Base-by-base conservation (phyloP, 2,797 vertebrate species). In the Ceyx erithaca region DNA sequence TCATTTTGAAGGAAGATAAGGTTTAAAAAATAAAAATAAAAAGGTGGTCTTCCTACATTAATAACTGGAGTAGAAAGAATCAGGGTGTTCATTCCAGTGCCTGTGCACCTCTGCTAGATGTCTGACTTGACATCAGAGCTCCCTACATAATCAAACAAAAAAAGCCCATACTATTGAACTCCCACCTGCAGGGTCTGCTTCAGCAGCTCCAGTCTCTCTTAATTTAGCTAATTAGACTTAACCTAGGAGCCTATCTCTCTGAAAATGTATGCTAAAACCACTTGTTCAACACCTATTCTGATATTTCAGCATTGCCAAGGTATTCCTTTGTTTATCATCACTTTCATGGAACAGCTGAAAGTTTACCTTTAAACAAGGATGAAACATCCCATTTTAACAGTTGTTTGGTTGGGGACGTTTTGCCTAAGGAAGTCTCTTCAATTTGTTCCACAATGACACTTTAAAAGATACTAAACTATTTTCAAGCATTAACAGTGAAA, bases 371-470 rank as follows among this genome's bases (percentile, higher is more conserved):
- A 75, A 75, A 57, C 21, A 89, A 70, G 23, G 41, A 67, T 0
- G 6, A 33, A 64, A 89, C 82, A 41, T 23, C 35, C 35, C 37
- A 63, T 62, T 80, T 64, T 40, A 83, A 58, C 33, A 31, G 28
- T 11, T 76, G 40, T 46, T 86, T 62, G 28, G 20, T 31, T 43
- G 33, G 21, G 14, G 2, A 1, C 14, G 22, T 52, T 89, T 79
- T 75, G 33, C 40, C 41, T 54, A 68, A 72, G 64, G 31, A 41
- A 25, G 3, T 13, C 15, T 77, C 57, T 78, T 33, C 5, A 19
- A n/a, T 75, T 89, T 75, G 78, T 75, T 85, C 69, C 59, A 61
- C 30, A 80, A 48, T 26, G 40, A 81, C 48, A 59, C 52, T 91
- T 78, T 41, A 21, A 31, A 84, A 78, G 28, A 69, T 9, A 59